A percentile compares a stretch with the other conserved stretches of the same genome.
Conservation (phyloP, 2,888 invertebrate genomes). For the Ypsolopha scabrella region DNA sequence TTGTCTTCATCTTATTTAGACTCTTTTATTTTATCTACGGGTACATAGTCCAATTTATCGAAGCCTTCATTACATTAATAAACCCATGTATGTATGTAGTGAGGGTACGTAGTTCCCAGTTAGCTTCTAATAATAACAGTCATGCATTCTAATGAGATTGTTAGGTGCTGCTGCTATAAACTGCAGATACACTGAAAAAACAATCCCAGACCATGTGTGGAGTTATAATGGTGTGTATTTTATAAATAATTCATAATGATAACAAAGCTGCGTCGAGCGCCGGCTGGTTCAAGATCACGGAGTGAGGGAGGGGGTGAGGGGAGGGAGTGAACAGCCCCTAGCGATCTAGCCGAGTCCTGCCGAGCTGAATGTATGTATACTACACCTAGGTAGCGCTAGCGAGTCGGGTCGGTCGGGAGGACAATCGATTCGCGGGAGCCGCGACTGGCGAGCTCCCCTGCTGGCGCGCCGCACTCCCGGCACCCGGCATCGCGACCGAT, state of each 20-base stretch:
- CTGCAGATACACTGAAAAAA: neutral
- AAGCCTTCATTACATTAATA: too few species aligned
- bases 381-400: neutral
- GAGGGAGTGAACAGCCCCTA: slow-evolving; percentile 37
- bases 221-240: slow-evolving; percentile 9
- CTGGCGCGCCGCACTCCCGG: slow-evolving; percentile 25
- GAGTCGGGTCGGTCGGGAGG: slow-evolving; percentile 17
- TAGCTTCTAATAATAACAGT: too few species aligned
- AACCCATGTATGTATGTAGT: too few species aligned
- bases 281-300: slow-evolving; percentile 39
- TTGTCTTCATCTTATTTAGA: too few species aligned
- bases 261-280: slow-evolving; percentile 17
- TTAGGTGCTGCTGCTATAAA: too few species aligned
- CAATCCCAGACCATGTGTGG: neutral
- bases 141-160: too few species aligned
- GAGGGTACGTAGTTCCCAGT: too few species aligned
- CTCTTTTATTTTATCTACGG: too few species aligned
- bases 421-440: slow-evolving; percentile 57
- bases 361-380: slow-evolving; percentile 7
- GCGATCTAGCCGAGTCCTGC: slow-evolving; percentile 6
- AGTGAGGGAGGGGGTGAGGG: slow-evolving; percentile 36
- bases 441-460: slow-evolving; percentile 31
- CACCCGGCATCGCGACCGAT: slow-evolving; percentile 10
- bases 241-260: slow-evolving; percentile 38
- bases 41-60: too few species aligned